Evolutionary conservation across 2,797 vertebrate species (phyloP).

Genomic region (Avahi laniger): DNA sequence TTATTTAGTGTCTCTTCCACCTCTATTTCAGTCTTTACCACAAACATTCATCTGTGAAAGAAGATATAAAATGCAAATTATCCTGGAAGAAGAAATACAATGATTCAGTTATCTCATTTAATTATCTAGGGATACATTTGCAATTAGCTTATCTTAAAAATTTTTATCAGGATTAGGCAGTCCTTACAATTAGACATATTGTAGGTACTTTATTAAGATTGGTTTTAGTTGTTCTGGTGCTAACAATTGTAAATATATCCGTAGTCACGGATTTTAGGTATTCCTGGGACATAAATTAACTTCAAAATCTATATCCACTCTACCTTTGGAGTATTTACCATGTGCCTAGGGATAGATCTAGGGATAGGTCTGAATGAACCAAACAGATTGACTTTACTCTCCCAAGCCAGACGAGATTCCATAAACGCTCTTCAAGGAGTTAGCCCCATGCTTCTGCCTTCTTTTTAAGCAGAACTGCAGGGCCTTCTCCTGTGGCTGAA

Average conservation of each 20-base stretch:
- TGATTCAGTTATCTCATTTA: constrained; percentile 28
- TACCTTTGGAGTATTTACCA: not conserved
- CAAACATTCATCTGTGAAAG: not conserved
- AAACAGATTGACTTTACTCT: not conserved
- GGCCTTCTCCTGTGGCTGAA: not conserved
- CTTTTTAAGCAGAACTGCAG: not conserved
- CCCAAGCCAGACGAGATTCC: not conserved
- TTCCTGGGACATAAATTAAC: constrained; percentile 34
- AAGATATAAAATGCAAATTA: constrained; percentile 14
- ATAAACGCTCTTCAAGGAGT: not conserved
- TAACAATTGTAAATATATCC: constrained; percentile 8
- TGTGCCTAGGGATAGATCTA: not conserved
- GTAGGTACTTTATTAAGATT: constrained; percentile 31
- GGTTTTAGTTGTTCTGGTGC: not conserved
- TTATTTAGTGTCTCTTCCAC: not conserved
- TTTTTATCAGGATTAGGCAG: not conserved
- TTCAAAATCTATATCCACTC: constrained; percentile 14
- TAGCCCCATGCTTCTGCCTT: not conserved
- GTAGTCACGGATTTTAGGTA: not conserved
- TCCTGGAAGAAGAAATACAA: not conserved
- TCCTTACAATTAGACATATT: constrained; percentile 3
- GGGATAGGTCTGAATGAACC: not conserved
- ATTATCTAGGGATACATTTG: not conserved
- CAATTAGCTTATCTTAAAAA: constrained; percentile 40
- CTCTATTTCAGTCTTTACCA: not conserved